Conservation (phyloP, 1,140 invertebrate species). For the Arion vulgaris region DNA sequence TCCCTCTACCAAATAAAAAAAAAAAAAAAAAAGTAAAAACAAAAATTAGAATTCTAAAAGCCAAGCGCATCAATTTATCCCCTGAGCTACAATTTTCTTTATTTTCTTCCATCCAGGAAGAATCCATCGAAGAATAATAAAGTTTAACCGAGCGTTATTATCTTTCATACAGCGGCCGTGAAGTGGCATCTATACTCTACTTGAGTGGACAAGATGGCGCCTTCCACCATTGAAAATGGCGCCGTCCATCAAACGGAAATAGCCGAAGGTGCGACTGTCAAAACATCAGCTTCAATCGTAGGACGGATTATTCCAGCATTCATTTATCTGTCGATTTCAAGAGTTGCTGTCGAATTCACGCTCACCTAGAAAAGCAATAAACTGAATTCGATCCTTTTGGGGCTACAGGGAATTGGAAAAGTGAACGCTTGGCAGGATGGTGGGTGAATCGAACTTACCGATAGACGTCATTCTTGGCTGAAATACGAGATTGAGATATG, state of each 20-base stretch:
- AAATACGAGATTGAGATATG: neutral
- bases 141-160: neutral
- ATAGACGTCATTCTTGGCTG: neutral
- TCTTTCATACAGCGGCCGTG: neutral
- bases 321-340: neutral
- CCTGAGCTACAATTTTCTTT: neutral
- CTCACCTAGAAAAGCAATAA: neutral
- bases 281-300: neutral
- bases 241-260: neutral
- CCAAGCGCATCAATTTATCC: conserved; percentile 3
- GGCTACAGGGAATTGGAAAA: neutral
- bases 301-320: neutral
- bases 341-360: neutral
- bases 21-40: too few relatives aligned
- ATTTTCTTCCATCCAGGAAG: neutral
- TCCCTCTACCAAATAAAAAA: too few relatives aligned
- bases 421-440: neutral
- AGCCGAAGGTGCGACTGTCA: neutral
- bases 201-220: neutral
- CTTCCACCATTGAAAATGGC: neutral
- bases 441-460: neutral
- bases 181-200: neutral
- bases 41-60: too few relatives aligned
- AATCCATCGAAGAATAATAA: neutral
- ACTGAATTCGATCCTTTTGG: neutral